Conservation (phyloP, 2,797 vertebrate genomes). For the Enteromius paludinosus region DNA sequence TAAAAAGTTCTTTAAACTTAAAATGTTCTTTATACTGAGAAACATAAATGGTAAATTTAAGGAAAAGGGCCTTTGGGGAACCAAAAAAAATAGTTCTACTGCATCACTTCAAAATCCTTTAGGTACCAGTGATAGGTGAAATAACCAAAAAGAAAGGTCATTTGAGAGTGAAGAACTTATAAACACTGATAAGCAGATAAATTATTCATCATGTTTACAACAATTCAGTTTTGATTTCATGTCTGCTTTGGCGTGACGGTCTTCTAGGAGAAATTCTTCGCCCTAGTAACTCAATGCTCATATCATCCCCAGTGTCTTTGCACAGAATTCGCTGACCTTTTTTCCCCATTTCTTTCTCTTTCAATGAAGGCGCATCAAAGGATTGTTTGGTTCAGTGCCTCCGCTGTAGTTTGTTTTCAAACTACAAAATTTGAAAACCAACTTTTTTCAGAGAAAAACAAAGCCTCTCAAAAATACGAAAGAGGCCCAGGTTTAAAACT, state of each 20-base stretch:
- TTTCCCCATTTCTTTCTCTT: slow-evolving; percentile 8
- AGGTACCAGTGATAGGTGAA: not conserved
- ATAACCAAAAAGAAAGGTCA: not conserved
- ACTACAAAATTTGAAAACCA: slow-evolving; percentile 40
- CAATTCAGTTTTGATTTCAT: not conserved
- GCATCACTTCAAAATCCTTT: not conserved
- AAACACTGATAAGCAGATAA: not conserved
- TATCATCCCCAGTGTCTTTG: not conserved
- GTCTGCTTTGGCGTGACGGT: not conserved
- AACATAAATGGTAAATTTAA: not conserved
- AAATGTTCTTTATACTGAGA: not conserved
- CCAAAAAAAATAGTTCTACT: not conserved
- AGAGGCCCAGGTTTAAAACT: slow-evolving; percentile 55
- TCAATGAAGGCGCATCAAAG: slow-evolving; percentile 35
- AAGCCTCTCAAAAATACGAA: slow-evolving; percentile 32
- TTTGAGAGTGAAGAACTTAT: not conserved
- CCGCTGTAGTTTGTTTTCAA: slow-evolving; percentile 27
- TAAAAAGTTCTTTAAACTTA: not conserved
- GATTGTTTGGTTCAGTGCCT: slow-evolving; percentile 33
- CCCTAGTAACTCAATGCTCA: not conserved
- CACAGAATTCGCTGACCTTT: not conserved
- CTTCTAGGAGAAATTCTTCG: not conserved
- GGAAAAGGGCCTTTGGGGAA: not conserved
- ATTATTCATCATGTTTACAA: not conserved
- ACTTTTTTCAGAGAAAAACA: slow-evolving; percentile 36